Base-by-base conservation (phyloP, 1,140 invertebrate species). In the Drosophila elegans region DNA sequence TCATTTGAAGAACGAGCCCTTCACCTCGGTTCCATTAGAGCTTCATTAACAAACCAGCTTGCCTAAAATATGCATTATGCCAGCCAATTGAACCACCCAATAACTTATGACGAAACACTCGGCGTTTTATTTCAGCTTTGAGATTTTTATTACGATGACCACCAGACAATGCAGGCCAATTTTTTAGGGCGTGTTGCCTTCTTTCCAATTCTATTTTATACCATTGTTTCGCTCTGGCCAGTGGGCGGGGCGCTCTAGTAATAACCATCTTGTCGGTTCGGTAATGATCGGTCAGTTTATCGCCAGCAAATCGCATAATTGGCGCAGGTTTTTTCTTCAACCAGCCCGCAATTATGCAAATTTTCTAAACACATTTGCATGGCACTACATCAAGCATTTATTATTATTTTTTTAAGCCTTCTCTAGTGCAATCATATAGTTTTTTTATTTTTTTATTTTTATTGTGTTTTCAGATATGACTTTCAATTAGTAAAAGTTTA, bases 221-320 rank as follows among this genome's bases (percentile, higher is more conserved):
- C 63, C 63, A 82, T 82, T 82, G 80, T 76, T 59, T 75, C 25
- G 3, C 6, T 9, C 11, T 12, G 32, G 44, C 61, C 69, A 68
- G 56, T 82, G 82, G 82, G 82, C 71, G 82, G 56, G 53, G 44
- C 62, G 71, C 71, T 76, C 73, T 34, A 46, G 61, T 84, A 83
- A 85, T 83, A 83, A 68, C 76, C 56, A 80, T 80, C 78, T 88
- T 75, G 78, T 68, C 69, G 52, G 63, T 57, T 72, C 75, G 59
- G 82, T 82, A 85, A 85, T 85, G 69, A 85, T 88, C 71, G 82
- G 83, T 75, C 82, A 85, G 82, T 82, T 75, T 85, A 85, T 85
- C 82, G 83, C 83, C 48, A 64, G 13, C 62, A 78, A 72, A 86
- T 86, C 83, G 53, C 27, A 57, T 88, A 86, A 86, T 88, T 88